Evolutionary conservation across 2,888 invertebrate species (phyloP), one percentile per base, ranked within the genome.

Genomic region (Plusia festucae): DNA sequence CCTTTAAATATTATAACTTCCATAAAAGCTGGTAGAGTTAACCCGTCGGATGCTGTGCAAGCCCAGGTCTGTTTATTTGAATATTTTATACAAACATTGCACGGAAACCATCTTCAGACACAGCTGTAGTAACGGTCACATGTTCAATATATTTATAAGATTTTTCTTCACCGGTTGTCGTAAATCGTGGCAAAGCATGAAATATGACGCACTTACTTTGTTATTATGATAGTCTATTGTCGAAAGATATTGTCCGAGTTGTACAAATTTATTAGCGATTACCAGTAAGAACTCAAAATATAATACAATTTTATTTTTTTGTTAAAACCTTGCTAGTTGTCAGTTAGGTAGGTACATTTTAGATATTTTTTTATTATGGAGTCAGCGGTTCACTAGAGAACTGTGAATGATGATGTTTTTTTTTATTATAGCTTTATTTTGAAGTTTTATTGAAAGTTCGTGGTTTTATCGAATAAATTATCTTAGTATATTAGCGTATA

Each of bases 81-180:
- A 78, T 72, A 80, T 74, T 73, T 74, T 62, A 65, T 70, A 59
- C 51, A 68, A 69, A 73, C 64, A 64, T 73, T 68, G 69, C 73
- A 70, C 68, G 60, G 55, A 56, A 77, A 79, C 75, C 62, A 52
- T 59, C 60, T 55, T 55, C 56, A 57, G 54, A 53, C 68, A 46
- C 63, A 69, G 65, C 72, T 75, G 63, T 44, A 72, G 54, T 64
- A 60, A 65, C 69, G 73, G 72, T 72, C 75, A 65, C 52, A 56
- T 52, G 65, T 52, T 75, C 70, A 61, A 74, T 70, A 63, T 69
- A 64, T 76, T 75, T 75, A 75, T 60, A 73, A 40, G 57, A 69
- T 72, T 60, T 66, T 75, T 65, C 72, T 64, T 65, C 49, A 56
- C 46, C 60, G 69, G 61, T 59, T 59, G 53, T 64, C 63, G 52